A percentile compares a stretch with the other conserved stretches of the same genome.
phyloP scores from a whole-genome alignment of 2,113 vertebrate genomes.

The Struthio camelus region DNA sequence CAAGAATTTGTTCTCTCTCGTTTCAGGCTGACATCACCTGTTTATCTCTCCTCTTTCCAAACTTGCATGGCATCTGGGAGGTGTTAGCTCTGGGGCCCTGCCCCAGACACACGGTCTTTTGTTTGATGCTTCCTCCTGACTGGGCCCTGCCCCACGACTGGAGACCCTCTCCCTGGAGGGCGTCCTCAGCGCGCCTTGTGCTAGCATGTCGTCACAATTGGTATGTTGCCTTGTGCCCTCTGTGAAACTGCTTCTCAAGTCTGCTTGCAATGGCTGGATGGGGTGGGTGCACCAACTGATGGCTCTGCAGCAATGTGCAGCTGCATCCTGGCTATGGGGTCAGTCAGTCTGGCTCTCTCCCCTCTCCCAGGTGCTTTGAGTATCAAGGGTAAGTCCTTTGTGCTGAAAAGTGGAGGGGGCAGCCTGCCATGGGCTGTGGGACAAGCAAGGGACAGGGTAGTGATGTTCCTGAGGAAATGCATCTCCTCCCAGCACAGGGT shows the following conservation, averaged over 20 bases:
- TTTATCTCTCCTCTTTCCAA: neutral
- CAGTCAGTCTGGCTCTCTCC: neutral
- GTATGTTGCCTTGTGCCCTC: no score
- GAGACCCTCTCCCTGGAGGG: accelerated
- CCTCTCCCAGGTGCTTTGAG: neutral
- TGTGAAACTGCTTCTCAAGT: no score
- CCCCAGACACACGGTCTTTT: accelerated
- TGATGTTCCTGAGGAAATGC: neutral
- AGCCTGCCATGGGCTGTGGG: neutral
- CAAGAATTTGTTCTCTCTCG: constrained; percentile 39
- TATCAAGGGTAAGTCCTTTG: neutral
- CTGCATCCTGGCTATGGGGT: no score
- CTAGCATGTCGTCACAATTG: no score
- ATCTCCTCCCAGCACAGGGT: neutral
- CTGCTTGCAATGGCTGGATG: no score
- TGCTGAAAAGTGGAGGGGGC: no score
- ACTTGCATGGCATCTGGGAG: neutral
- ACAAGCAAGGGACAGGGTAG: neutral
- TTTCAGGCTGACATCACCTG: neutral
- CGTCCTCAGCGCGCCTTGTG: no score
- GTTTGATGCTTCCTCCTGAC: neutral
- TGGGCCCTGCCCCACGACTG: neutral
- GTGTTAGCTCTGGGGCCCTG: neutral
- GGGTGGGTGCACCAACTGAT: no score
- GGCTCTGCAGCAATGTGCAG: no score